Percentiles rank a stretch among this genome's conserved stretches.
Conservation (phyloP, 2,797 vertebrate genomes). For the Onychomys torridus region DNA sequence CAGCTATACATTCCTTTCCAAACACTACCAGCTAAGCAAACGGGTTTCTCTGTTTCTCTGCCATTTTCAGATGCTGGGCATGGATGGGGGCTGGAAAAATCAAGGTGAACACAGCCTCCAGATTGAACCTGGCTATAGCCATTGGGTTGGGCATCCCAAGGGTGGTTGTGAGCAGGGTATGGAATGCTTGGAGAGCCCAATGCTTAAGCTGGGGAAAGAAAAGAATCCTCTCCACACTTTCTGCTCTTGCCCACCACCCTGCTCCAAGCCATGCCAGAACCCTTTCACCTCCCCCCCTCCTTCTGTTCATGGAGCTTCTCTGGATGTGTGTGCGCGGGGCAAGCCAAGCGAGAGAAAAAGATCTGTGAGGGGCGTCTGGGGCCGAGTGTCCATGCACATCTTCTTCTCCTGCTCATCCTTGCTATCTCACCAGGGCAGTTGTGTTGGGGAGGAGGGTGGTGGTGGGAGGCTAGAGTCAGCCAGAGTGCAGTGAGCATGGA, state of each 20-base stretch:
- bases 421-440: constrained; percentile 48
- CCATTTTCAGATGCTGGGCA: not conserved
- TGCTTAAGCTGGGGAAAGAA: not conserved
- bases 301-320: constrained; percentile 45
- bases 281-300: not conserved
- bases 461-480: not conserved
- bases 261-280: not conserved
- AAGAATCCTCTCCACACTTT: not conserved
- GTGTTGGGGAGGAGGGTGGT: not conserved
- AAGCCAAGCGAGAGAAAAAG: not conserved
- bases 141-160: not conserved
- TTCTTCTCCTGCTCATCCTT: constrained; percentile 77
- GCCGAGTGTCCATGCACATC: constrained; percentile 30
- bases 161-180: not conserved
- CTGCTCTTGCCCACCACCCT: not conserved
- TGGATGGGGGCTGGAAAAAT: not conserved
- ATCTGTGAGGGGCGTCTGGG: constrained; percentile 62
- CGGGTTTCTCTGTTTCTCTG: not conserved
- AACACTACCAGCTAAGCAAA: not conserved
- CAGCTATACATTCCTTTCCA: not conserved
- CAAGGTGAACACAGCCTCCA: not conserved
- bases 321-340: not conserved
- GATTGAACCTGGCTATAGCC: not conserved
- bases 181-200: not conserved
- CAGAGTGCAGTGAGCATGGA: constrained; percentile 15